Base-by-base conservation (phyloP, 2,888 invertebrate genomes). In the Abrostola tripartita region DNA sequence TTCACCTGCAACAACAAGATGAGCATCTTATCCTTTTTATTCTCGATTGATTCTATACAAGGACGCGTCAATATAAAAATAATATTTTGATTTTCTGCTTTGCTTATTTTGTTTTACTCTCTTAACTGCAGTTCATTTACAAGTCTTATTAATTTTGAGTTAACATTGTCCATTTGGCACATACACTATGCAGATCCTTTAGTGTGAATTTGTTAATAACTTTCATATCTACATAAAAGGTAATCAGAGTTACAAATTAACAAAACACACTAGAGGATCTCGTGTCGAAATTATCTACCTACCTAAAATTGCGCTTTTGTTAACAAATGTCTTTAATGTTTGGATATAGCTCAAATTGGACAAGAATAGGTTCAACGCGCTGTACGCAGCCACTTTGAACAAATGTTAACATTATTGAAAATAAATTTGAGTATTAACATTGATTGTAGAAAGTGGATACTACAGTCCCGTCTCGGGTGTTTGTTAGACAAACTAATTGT, bases 1-100 rank as follows among this genome's bases (percentile, higher is more conserved):
- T 69, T 94, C 94, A 93, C 94, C 94, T 94, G 94, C 54, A 94
- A 94, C 94, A 94, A 82, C 84, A 90, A 87, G 88, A 78, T 73
- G 63, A 75, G 71, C 73, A 79, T 76, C 73, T 83, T 73, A 81
- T 75, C 66, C 52, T 64, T 64, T 65, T 62, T 71, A 68, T 71
- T 69, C 66, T 41, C 70, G 69, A 63, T 60, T 62, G 24, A 24
- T 24, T 24, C 24, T 24, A 24, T 24, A 24, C 24, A 24, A 24
- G 24, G 24, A 24, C 24, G 24, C 24, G 24, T 4, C 24, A 24
- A 24, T 2, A 24, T 24, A 24, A 2, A 24, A 24, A 24, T 24
- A 24, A 24, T 24, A 24, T 24, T 24, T 24, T 24, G 24, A 24
- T 24, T 24, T n/a, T 24, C 24, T 24, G 24, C 24, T 24, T 24